A percentile compares a stretch with the other conserved stretches of the same genome.
Evolutionary conservation across 2,113 vertebrate genomes (phyloP).

Genomic region (Budorcas taxicolor): DNA sequence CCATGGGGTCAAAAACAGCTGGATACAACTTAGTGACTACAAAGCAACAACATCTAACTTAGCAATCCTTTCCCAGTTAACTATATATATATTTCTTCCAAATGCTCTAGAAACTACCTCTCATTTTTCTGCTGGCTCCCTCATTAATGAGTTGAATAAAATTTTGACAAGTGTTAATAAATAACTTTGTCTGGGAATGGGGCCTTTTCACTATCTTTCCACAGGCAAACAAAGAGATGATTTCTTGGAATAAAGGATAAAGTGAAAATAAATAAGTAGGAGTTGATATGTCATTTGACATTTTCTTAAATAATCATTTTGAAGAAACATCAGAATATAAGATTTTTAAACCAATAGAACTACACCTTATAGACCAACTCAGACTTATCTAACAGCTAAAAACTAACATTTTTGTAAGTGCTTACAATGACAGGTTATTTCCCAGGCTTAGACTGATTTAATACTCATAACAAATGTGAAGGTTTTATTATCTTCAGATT

Average conservation of each 20-base stretch:
- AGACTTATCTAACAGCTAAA: constrained; percentile 18
- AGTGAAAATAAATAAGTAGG: background rate
- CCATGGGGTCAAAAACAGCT: background rate
- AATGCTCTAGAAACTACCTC: background rate
- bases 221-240: background rate
- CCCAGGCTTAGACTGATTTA: background rate
- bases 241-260: background rate
- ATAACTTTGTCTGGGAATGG: background rate
- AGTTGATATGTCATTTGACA: background rate
- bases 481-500: background rate
- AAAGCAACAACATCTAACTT: background rate
- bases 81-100: background rate
- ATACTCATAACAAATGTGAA: background rate
- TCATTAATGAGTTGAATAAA: background rate
- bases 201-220: background rate
- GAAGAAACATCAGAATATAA: background rate
- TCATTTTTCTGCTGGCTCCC: background rate
- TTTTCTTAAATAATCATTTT: background rate
- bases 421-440: background rate
- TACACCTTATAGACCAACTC: background rate
- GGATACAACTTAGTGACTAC: background rate
- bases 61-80: background rate
- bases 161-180: background rate
- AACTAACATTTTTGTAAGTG: background rate
- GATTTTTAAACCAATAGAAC: background rate